phyloP scores from a whole-genome alignment of 92 coral and sea anemone genomes.

The Scolanthus callimorphus region DNA sequence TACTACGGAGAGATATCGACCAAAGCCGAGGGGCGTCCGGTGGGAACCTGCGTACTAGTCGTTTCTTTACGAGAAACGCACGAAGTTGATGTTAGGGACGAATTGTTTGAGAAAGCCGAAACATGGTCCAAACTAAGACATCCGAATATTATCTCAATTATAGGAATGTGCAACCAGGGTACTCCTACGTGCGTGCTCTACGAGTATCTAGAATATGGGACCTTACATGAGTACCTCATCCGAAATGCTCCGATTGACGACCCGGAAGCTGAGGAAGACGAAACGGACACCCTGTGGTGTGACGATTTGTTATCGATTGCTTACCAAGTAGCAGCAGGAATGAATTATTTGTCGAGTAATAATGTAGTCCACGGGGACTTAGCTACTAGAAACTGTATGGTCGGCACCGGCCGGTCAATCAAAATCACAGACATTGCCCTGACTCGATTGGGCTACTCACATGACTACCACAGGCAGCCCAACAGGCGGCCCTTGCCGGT shows the following conservation, averaged over 20 bases:
- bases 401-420: constrained; percentile 80
- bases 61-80: constrained; percentile 43
- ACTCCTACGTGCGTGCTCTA: constrained; percentile 69
- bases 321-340: constrained; percentile 89
- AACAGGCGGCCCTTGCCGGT: constrained; percentile 86
- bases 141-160: constrained; percentile 65
- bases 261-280: constrained; percentile 66
- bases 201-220: constrained; percentile 82
- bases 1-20: constrained; percentile 78
- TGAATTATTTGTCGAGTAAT: constrained; percentile 79
- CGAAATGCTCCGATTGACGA: constrained; percentile 87
- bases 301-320: constrained; percentile 82
- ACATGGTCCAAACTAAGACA: constrained; percentile 89
- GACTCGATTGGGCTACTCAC: constrained; percentile 56
- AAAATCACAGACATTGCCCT: constrained; percentile 85
- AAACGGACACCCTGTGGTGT: constrained; percentile 64
- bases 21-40: constrained; percentile 32
- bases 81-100: constrained; percentile 46
- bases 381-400: constrained; percentile 87
- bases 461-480: constrained; percentile 62
- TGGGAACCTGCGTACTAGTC: constrained; percentile 50
- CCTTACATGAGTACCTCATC: constrained; percentile 79
- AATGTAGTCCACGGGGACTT: constrained; percentile 83
- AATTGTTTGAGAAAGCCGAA: constrained; percentile 77
- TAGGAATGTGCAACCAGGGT: constrained; percentile 63